A percentile compares a stretch with the other conserved stretches of the same genome.
These are phyloP conservation scores for Timema podura DNA, from an alignment of 2,888 invertebrate species.

Conservation along the genomic window DNA sequence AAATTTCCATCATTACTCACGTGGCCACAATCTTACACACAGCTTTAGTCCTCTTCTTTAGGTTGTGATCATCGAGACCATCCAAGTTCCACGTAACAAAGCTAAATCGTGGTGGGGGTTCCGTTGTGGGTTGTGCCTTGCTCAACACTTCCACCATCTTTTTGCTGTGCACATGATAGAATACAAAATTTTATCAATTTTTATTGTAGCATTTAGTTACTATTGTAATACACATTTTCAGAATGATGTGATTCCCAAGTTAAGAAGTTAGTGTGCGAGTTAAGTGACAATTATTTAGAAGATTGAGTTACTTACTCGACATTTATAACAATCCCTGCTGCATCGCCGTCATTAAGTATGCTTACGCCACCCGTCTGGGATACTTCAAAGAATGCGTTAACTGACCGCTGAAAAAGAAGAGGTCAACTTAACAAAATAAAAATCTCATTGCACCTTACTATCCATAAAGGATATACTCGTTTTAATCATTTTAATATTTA, in stretches of 20 bases:
- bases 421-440: no score
- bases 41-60: slow-evolving; percentile 48
- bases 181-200: no score
- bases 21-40: slow-evolving; percentile 47
- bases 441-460: no score
- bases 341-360: slow-evolving; percentile 33
- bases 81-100: slow-evolving; percentile 58
- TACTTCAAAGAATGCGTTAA: slow-evolving; percentile 43
- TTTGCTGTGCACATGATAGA: slow-evolving; percentile 22
- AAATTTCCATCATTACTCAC: slow-evolving; percentile 38
- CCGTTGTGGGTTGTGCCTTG: slow-evolving; percentile 16
- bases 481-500: no score
- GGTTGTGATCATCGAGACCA: slow-evolving; percentile 51
- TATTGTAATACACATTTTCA: no score
- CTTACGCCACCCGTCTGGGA: slow-evolving; percentile 32
- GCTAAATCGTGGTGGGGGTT: slow-evolving; percentile 43
- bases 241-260: no score
- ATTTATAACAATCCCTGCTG: slow-evolving; percentile 35
- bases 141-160: slow-evolving; percentile 24
- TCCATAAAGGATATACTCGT: no score
- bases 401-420: slow-evolving; percentile 39
- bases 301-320: slow-evolving; percentile 34
- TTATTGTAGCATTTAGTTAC: no score
- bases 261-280: not conserved
- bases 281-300: not conserved